Evolutionary conservation across 1,140 invertebrate species (phyloP).

Genomic region (Prorops nasuta): DNA sequence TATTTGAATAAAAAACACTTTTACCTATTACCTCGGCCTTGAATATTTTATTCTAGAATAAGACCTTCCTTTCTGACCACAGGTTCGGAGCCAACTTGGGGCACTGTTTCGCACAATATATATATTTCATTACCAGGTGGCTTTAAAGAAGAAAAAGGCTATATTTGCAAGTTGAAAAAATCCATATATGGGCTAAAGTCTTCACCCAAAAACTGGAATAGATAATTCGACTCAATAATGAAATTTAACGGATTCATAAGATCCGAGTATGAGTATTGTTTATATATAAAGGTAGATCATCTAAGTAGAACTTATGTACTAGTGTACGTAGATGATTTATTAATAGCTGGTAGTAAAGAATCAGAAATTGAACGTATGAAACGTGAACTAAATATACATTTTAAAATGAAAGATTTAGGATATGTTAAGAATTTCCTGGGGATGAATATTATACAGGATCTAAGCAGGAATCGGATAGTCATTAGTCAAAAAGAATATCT

Average conservation of each 20-base stretch:
- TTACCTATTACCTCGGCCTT: no score
- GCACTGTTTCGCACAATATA: no score
- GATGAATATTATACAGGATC: neutral
- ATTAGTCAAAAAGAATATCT: neutral
- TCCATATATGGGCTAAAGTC: neutral
- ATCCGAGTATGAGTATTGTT: neutral
- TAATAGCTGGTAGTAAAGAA: neutral
- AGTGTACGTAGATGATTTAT: neutral
- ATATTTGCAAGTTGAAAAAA: neutral
- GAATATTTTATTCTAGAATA: no score
- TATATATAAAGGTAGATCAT: neutral
- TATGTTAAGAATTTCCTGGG: neutral
- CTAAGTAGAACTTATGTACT: neutral
- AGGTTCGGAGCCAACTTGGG: no score
- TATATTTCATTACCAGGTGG: neutral
- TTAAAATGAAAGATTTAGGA: neutral
- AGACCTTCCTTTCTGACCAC: no score
- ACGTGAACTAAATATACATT: neutral
- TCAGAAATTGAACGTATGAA: neutral
- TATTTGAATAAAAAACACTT: no score
- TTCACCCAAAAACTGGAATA: neutral
- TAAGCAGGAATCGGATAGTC: neutral
- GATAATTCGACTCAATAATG: neutral
- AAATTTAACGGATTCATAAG: neutral
- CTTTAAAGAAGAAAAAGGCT: neutral